A percentile compares a stretch with the other conserved stretches of the same genome.
These are phyloP conservation scores for Festucalex cinctus DNA, from an alignment of 2,113 vertebrate species.

Conservation along the genomic window DNA sequence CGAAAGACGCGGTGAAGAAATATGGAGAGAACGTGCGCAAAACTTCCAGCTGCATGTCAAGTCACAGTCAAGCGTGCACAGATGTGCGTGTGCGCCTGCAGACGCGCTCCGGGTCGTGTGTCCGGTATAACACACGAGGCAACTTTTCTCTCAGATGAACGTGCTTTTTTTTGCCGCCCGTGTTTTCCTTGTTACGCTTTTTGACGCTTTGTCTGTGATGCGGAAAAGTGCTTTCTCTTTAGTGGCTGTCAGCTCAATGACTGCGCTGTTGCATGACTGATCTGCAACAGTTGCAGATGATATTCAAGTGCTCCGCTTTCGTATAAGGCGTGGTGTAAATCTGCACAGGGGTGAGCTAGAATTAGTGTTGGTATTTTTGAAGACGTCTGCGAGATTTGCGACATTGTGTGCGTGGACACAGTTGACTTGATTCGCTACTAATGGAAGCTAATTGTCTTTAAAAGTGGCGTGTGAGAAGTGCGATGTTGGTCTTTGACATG, in stretches of 20 bases:
- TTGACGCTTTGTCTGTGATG: slow-evolving; percentile 29
- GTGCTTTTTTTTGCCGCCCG: slow-evolving; percentile 13
- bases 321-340: no score
- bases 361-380: no score
- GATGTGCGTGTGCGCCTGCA: slow-evolving; percentile 13
- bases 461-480: no score
- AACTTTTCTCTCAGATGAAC: slow-evolving; percentile 2
- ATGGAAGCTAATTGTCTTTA: no score
- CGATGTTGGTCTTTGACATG: no score
- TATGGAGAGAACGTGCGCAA: slow-evolving; percentile 9
- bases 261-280: slow-evolving; percentile 42
- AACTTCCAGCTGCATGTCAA: slow-evolving; percentile 13
- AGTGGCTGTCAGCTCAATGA: slow-evolving; percentile 31
- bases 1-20: not conserved
- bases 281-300: slow-evolving; percentile 26
- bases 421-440: no score
- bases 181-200: slow-evolving; percentile 38
- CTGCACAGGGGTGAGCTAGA: no score
- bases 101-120: slow-evolving; percentile 6
- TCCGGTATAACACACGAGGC: slow-evolving; percentile 9
- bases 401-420: no score
- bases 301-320: not conserved
- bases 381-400: no score
- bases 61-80: slow-evolving; percentile 21
- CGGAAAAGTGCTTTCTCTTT: slow-evolving; percentile 19